phyloP scores from a whole-genome alignment of 2,888 invertebrate species.

The Folsomia manolachei region DNA sequence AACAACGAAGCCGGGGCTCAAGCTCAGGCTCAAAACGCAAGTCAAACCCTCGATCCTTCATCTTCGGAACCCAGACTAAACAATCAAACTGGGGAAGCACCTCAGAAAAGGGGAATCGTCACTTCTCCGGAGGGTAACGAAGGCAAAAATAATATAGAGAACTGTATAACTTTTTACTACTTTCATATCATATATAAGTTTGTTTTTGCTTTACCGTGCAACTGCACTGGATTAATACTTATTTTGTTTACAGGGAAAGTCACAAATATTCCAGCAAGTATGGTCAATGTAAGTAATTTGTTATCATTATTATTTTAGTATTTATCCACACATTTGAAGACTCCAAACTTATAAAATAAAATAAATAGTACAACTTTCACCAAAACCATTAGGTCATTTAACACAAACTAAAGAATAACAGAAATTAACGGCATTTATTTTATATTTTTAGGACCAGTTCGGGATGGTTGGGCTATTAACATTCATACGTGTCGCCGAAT shows the following conservation, averaged over 20 bases:
- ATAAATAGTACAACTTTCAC: too few relatives aligned
- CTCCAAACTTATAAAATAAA: too few relatives aligned
- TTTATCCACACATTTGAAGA: too few relatives aligned
- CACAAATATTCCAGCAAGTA: conserved; percentile 95
- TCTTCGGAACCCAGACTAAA: conserved; percentile 29
- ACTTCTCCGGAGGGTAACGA: conserved; percentile 84
- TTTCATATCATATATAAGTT: conserved; percentile 7
- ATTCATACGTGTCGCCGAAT: conserved; percentile 96
- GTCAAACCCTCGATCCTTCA: conserved; percentile 27
- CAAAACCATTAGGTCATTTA: too few relatives aligned
- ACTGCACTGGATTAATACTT: too few relatives aligned
- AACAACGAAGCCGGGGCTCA: conserved; percentile 44
- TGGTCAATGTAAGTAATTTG: too few relatives aligned
- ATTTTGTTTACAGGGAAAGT: conserved; percentile 71
- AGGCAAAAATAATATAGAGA: conserved; percentile 26
- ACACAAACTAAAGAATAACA: too few relatives aligned
- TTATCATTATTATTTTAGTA: too few relatives aligned
- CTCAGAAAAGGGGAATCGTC: conserved; percentile 73
- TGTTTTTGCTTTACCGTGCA: too few relatives aligned
- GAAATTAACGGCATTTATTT: too few relatives aligned
- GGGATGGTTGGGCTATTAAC: conserved; percentile 98
- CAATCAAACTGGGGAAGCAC: conserved; percentile 28
- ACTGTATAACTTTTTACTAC: not conserved
- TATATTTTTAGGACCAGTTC: too few relatives aligned
- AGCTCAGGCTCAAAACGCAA: conserved; percentile 41